These are phyloP conservation scores for Leuciscus waleckii DNA, from an alignment of 2,797 vertebrate genomes.

Conservation along the genomic window DNA sequence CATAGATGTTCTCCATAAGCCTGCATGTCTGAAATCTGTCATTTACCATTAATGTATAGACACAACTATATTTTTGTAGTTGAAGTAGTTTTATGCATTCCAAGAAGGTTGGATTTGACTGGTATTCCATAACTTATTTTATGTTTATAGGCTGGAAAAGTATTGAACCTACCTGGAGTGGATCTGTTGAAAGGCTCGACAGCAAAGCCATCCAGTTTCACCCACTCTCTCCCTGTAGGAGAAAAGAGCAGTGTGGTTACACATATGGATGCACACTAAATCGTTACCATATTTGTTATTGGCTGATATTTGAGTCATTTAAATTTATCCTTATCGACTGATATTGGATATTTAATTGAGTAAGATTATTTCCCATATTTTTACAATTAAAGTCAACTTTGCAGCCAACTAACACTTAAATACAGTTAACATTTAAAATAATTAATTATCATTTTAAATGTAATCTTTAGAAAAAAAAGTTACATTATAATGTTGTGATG, in stretches of 20 bases:
- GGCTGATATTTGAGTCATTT: background rate
- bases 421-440: background rate
- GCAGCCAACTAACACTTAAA: background rate
- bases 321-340: background rate
- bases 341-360: background rate
- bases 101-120: conserved; percentile 4
- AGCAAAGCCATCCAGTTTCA: conserved; percentile 82
- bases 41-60: conserved; percentile 21
- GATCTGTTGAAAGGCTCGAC: conserved; percentile 79
- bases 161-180: conserved; percentile 71
- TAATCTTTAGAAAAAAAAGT: background rate
- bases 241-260: conserved; percentile 16
- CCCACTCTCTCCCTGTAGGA: conserved; percentile 78
- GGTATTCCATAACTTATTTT: background rate
- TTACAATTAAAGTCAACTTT: background rate
- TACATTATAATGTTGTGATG: background rate
- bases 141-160: conserved; percentile 4
- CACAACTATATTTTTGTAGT: conserved; percentile 10
- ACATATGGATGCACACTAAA: background rate
- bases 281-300: background rate
- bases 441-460: background rate
- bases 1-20: conserved; percentile 12
- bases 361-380: background rate
- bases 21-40: background rate
- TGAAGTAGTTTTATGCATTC: background rate